Evolutionary conservation across 2,797 vertebrate species (phyloP).

Genomic region (Microctenopoma steveboyesi): DNA sequence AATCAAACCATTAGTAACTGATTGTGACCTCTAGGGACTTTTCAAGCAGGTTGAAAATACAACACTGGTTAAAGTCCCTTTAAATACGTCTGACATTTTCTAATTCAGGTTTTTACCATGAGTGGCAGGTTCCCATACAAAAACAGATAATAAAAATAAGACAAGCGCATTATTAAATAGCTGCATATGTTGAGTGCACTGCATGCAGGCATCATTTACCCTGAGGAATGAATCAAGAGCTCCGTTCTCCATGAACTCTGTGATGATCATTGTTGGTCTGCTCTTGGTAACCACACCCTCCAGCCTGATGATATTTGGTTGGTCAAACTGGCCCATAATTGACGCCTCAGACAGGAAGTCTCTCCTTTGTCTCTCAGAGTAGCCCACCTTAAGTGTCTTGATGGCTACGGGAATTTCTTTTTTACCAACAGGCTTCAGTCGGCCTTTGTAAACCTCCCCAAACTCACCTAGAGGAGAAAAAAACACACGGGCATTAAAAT

Average conservation of each 20-base stretch:
- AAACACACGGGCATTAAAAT: background rate
- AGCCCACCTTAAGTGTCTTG: slow-evolving; percentile 93
- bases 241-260: slow-evolving; percentile 97
- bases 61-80: too few species aligned
- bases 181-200: background rate
- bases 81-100: too few species aligned
- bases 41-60: too few species aligned
- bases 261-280: slow-evolving; percentile 97
- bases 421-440: slow-evolving; percentile 91
- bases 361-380: slow-evolving; percentile 93
- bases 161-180: too few species aligned
- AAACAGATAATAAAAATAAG: background rate
- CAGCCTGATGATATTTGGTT: slow-evolving; percentile 94
- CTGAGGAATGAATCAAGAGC: slow-evolving; percentile 93
- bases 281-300: slow-evolving; percentile 97
- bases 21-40: too few species aligned
- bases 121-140: background rate
- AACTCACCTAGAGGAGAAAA: slow-evolving; percentile 88
- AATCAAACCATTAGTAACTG: too few species aligned
- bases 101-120: too few species aligned
- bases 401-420: slow-evolving; percentile 94
- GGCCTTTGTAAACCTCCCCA: slow-evolving; percentile 95
- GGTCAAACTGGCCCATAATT: slow-evolving; percentile 98
- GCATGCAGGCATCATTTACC: slow-evolving; percentile 75
- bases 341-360: slow-evolving; percentile 96